Base-by-base conservation (phyloP, 2,113 vertebrate species). In the Microtus oregoni region DNA sequence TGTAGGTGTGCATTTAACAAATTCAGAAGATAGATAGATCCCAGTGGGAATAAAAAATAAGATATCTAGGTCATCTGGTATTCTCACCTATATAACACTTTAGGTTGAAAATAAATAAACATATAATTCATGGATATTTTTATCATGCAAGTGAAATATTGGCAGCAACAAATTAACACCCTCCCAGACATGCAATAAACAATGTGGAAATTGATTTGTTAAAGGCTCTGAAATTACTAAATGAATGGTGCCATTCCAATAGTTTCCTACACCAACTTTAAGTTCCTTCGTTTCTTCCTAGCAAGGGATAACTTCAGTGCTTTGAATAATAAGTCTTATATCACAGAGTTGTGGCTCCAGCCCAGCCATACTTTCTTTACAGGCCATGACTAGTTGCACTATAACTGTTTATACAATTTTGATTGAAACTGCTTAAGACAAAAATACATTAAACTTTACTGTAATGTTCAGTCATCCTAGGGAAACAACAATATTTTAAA, bases 381-480 rank as follows among this genome's bases (percentile, higher is more conserved):
- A 77, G n/a, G 50, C 58, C 81, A 77, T 28, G 86, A 76, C 55
- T 52, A 44, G 32, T 35, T 88, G n/a, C 26, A n/a, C 44, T 15
- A 44, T 28, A 92, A 44, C 52, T 44, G 3, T 78, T 86, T 15
- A 38, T 15, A 58, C 8, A 78, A 86, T 89, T 89, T 41, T 67
- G 24, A 93, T 73, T 81, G 14, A 94, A 94, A 91, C 7, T 20
- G 35, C 44, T 67, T 55, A 77, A 17, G 14, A 94, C n/a, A 50
- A 1, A 94, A 90, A 44, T 55, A 92, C 30, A 90, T 78, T 61
- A 83, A 82, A 91, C 86, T 87, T 78, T 58, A 86, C 44, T 82
- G 58, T 32, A 89, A 28, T 76, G n/a, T 73, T 90, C 77, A 92
- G 95, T 38, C 14, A 55, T 38, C 44, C 92, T 92, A 17, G 52